Evolutionary conservation across 2,888 invertebrate genomes (phyloP).

Genomic region (Campoplex nolae): DNA sequence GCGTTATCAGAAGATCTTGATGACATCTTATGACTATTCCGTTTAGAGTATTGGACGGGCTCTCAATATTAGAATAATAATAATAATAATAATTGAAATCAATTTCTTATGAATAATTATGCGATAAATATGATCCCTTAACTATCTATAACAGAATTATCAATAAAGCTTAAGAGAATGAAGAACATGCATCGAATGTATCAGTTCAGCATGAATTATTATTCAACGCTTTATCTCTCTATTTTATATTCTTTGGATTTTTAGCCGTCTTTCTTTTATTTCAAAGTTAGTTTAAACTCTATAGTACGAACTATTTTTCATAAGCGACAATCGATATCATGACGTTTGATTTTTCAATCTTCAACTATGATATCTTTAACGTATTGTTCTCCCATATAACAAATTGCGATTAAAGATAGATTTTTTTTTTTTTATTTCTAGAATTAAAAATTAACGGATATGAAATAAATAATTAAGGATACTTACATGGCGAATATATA

Average conservation of each 20-base stretch:
- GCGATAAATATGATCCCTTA: not conserved
- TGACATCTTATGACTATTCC: slow-evolving; percentile 26
- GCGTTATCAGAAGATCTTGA: slow-evolving; percentile 1
- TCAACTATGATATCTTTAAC: slow-evolving; percentile 5
- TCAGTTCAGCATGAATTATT: slow-evolving; percentile 31
- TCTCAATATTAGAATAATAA: slow-evolving; percentile 18
- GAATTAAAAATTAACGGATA: not conserved
- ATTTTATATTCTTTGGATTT: slow-evolving; percentile 74
- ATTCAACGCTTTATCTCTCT: slow-evolving; percentile 20
- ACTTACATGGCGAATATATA: not conserved
- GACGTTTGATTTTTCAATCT: not conserved
- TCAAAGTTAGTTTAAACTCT: slow-evolving; percentile 21
- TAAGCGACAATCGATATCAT: slow-evolving; percentile 18
- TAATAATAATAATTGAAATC: not conserved
- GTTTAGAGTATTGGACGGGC: slow-evolving; percentile 51
- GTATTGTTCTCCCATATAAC: not conserved
- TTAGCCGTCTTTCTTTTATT: slow-evolving; percentile 72
- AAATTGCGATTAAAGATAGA: not conserved
- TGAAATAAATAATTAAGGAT: not conserved
- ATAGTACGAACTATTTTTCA: not conserved
- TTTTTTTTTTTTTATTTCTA: not conserved
- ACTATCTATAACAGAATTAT: not conserved
- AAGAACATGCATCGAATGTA: slow-evolving; percentile 38
- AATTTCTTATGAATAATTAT: slow-evolving; percentile 2
- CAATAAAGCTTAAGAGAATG: not conserved